Conservation (phyloP, 2,797 vertebrate genomes). For the Rachycentron canadum region DNA sequence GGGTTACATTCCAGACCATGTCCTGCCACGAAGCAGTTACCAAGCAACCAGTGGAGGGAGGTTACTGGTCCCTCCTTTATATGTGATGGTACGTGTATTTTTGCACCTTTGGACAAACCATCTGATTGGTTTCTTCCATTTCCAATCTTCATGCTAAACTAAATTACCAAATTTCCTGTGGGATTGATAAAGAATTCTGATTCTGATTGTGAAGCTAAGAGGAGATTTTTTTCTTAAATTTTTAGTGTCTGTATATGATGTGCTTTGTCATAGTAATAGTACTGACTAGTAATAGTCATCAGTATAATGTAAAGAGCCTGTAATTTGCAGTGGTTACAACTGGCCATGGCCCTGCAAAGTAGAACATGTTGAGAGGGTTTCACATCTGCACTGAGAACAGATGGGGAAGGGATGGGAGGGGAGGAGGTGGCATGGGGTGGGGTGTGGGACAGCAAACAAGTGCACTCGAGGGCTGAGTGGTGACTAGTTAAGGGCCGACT, state of each 20-base stretch:
- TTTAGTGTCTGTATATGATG: neutral
- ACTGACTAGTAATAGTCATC: neutral
- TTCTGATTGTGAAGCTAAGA: too few species aligned
- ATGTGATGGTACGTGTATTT: too few species aligned
- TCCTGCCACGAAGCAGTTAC: too few species aligned
- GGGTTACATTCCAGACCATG: too few species aligned
- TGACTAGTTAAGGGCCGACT: constrained; percentile 62
- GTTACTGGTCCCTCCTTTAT: too few species aligned
- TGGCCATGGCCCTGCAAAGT: neutral
- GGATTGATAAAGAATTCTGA: too few species aligned
- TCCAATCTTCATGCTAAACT: neutral
- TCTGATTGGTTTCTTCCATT: too few species aligned
- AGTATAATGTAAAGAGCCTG: neutral
- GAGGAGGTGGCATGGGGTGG: neutral
- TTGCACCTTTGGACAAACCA: too few species aligned
- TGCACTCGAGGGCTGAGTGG: constrained; percentile 60
- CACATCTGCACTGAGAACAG: constrained; percentile 69
- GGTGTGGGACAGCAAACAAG: constrained; percentile 34
- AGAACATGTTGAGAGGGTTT: constrained; percentile 16
- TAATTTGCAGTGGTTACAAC: neutral
- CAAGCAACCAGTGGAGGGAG: too few species aligned
- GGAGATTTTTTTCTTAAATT: too few species aligned
- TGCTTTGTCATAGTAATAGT: too few species aligned
- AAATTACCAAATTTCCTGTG: too few species aligned
- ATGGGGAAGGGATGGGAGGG: constrained; percentile 26